Conservation (phyloP, 2,113 vertebrate genomes). For the Chroicocephalus ridibundus region DNA sequence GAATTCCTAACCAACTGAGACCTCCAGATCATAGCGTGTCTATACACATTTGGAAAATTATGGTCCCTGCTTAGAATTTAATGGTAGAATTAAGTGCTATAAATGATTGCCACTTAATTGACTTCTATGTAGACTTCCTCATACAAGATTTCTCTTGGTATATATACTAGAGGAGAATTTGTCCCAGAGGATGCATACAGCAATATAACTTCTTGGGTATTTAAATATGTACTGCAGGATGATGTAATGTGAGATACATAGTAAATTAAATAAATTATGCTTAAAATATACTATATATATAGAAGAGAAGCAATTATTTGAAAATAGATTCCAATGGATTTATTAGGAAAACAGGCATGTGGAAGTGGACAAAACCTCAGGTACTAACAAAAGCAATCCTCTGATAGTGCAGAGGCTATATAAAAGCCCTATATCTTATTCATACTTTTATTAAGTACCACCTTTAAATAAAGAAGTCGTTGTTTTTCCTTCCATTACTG, state of each 20-base stretch:
- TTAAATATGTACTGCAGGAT: background rate
- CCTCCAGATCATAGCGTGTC: background rate
- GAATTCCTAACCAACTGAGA: background rate
- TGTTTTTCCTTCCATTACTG: background rate
- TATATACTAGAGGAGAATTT: conserved; percentile 2
- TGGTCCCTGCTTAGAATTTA: background rate
- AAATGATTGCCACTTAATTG: conserved; percentile 34
- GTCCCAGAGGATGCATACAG: background rate
- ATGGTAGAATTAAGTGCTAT: conserved; percentile 9
- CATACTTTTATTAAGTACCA: background rate
- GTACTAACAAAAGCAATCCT: background rate
- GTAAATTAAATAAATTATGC: background rate
- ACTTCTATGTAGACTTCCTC: background rate
- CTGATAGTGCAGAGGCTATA: background rate
- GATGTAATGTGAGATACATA: background rate
- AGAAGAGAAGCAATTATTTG: background rate
- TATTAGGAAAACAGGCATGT: background rate
- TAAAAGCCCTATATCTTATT: background rate
- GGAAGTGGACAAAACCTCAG: background rate
- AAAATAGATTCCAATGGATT: background rate
- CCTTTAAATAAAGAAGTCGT: background rate
- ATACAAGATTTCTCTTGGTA: conserved; percentile 1
- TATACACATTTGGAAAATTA: background rate
- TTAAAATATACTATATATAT: background rate
- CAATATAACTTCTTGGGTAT: background rate